A percentile compares a stretch with the other conserved stretches of the same genome.
Evolutionary conservation across 1,140 invertebrate species (phyloP).

Genomic region (Goniozus legneri): DNA sequence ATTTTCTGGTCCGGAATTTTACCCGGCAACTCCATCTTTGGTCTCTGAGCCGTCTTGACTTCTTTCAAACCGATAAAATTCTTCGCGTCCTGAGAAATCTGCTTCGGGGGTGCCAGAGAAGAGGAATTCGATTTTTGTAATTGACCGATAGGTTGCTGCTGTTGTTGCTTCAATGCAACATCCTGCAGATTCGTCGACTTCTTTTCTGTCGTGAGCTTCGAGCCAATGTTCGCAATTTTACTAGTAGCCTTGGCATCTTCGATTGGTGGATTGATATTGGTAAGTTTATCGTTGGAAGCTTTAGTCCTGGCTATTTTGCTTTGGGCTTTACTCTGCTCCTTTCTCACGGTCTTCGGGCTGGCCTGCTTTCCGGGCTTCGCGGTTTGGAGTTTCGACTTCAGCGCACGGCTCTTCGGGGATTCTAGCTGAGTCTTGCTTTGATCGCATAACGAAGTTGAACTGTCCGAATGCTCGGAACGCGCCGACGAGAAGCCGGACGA

Average conservation of each 20-base stretch:
- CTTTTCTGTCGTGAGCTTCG: slow-evolving; percentile 28
- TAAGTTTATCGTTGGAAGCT: slow-evolving; percentile 28
- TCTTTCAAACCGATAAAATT: slow-evolving; percentile 13
- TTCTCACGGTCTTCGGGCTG: slow-evolving; percentile 40
- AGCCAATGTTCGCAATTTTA: slow-evolving; percentile 13
- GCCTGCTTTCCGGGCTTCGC: slow-evolving; percentile 37
- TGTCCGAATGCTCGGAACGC: slow-evolving; percentile 78
- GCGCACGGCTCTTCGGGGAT: slow-evolving; percentile 37
- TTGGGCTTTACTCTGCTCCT: slow-evolving; percentile 41
- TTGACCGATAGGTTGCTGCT: slow-evolving; percentile 7
- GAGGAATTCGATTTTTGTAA: slow-evolving; percentile 20
- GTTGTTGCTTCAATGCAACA: slow-evolving; percentile 33
- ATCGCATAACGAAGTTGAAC: slow-evolving; percentile 54
- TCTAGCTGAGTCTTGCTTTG: slow-evolving; percentile 41
- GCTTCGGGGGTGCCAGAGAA: slow-evolving; percentile 18
- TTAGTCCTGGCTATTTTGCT: slow-evolving; percentile 40
- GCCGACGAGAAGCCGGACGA: slow-evolving; percentile 88
- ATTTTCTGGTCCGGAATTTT: slow-evolving; percentile 39
- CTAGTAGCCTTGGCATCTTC: slow-evolving; percentile 30
- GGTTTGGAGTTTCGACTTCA: slow-evolving; percentile 45
- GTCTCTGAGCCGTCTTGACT: slow-evolving; percentile 27
- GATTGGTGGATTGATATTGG: slow-evolving; percentile 15
- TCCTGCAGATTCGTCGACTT: slow-evolving; percentile 36
- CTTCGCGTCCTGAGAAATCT: slow-evolving; percentile 29
- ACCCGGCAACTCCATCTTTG: slow-evolving; percentile 41